Conservation (phyloP, 1,140 invertebrate genomes). For the Sitobion miscanthi region DNA sequence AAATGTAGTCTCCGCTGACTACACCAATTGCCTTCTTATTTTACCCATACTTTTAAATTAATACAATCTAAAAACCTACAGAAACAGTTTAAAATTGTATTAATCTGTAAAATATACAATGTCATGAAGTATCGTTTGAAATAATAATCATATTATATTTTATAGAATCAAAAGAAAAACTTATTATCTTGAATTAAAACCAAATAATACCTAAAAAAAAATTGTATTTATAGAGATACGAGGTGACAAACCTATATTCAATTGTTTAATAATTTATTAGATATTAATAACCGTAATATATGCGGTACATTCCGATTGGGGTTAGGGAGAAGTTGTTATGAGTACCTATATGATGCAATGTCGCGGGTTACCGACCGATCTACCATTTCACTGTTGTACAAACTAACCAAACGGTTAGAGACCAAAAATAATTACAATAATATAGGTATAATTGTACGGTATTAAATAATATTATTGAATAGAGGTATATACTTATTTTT, state of each 20-base stretch:
- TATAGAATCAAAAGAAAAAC: neutral
- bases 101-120: neutral
- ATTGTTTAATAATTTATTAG: neutral
- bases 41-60: neutral
- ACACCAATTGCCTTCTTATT: neutral
- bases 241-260: neutral
- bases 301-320: no score
- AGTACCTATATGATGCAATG: no score
- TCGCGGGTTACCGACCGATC: neutral
- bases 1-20: neutral
- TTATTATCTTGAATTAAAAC: neutral
- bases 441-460: neutral
- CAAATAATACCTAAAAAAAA: neutral
- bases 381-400: neutral
- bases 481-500: neutral
- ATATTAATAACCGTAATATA: neutral
- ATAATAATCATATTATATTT: neutral
- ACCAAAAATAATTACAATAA: neutral
- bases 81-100: neutral
- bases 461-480: neutral
- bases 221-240: neutral
- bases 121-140: neutral
- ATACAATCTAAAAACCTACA: no score
- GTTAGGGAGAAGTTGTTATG: neutral
- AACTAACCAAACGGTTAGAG: neutral